A percentile compares a stretch with the other conserved stretches of the same genome.
Conservation (phyloP, 2,888 invertebrate species). For the Tetragonula carbonaria region DNA sequence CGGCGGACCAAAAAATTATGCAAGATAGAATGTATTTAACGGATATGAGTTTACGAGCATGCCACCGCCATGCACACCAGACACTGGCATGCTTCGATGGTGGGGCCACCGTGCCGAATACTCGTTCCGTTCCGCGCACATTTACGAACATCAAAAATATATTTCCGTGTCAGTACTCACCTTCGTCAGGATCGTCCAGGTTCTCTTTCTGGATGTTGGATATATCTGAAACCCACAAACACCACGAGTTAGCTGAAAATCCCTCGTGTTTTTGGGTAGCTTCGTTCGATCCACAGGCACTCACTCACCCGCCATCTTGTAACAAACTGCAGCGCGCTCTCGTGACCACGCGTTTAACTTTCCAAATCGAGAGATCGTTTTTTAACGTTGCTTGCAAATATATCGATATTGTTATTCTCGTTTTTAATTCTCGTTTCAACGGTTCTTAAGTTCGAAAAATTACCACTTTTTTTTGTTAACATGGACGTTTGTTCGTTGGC, state of each 20-base stretch:
- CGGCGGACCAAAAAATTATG: constrained; percentile 64
- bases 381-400: constrained; percentile 12
- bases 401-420: constrained; percentile 58
- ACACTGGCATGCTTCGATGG: constrained; percentile 68
- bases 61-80: constrained; percentile 63
- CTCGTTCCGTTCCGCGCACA: constrained; percentile 54
- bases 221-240: constrained; percentile 83
- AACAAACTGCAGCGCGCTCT: constrained; percentile 82
- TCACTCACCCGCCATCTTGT: constrained; percentile 84
- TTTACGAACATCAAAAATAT: constrained; percentile 65
- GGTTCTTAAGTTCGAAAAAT: not conserved
- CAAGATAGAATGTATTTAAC: constrained; percentile 33
- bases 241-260: constrained; percentile 80
- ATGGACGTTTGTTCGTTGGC: not conserved
- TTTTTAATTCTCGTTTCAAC: constrained; percentile 36
- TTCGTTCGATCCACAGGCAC: constrained; percentile 80
- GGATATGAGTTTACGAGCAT: constrained; percentile 50
- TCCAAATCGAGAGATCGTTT: constrained; percentile 60
- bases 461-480: not conserved
- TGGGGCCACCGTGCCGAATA: constrained; percentile 64
- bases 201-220: constrained; percentile 80
- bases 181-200: constrained; percentile 77
- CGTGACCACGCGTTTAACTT: constrained; percentile 67
- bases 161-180: constrained; percentile 77
- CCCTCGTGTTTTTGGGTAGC: constrained; percentile 80